These are phyloP conservation scores for Eulemur macaco DNA, from an alignment of 2,113 vertebrate genomes.

Conservation along the genomic window DNA sequence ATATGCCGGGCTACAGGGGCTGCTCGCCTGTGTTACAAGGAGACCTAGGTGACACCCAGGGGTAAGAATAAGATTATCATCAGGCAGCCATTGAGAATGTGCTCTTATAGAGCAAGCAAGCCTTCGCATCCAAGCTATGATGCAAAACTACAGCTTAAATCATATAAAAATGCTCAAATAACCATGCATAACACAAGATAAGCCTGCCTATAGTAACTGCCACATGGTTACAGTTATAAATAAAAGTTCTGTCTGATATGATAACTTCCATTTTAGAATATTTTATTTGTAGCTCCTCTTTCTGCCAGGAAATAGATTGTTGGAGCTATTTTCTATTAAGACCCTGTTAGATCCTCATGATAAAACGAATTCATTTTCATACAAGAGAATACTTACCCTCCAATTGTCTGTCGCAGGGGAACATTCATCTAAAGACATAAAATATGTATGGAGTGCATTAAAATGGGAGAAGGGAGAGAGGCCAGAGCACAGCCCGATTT, in stretches of 20 bases:
- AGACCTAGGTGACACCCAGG: accelerated
- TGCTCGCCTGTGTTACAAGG: background rate
- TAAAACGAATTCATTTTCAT: constrained; percentile 47
- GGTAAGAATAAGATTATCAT: background rate
- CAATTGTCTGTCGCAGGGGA: background rate
- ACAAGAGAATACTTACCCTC: background rate
- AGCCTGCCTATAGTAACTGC: background rate
- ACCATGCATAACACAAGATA: background rate
- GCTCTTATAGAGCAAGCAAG: background rate
- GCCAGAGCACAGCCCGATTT: background rate
- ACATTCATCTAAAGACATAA: constrained; percentile 38
- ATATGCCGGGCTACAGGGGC: background rate
- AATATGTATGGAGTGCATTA: constrained; percentile 15
- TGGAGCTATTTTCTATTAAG: background rate
- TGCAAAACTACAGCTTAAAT: background rate
- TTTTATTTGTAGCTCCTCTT: background rate
- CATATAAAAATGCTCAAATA: background rate
- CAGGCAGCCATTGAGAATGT: background rate
- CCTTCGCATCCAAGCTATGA: background rate
- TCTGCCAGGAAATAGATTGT: background rate
- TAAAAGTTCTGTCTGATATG: background rate
- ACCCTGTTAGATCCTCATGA: background rate
- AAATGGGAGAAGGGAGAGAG: background rate
- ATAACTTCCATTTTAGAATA: background rate
- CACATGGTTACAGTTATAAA: background rate